Evolutionary conservation across 2,888 invertebrate genomes (phyloP).

Genomic region (Epirrhoe tristata): DNA sequence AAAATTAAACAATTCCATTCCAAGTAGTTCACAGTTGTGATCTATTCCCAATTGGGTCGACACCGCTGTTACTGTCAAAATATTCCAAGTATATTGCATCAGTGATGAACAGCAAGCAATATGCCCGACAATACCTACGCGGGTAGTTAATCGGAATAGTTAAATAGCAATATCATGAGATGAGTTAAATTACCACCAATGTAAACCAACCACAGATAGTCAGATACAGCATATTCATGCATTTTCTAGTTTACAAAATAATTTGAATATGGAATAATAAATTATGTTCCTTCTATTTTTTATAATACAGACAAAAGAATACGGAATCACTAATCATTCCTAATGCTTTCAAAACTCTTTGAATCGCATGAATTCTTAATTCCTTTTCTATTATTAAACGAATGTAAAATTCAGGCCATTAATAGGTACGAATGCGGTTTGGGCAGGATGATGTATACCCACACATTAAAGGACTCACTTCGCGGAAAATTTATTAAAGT

Average conservation of each 20-base stretch:
- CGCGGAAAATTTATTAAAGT: conserved; percentile 51
- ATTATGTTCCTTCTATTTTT: background rate
- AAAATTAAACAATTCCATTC: background rate
- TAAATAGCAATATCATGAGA: background rate
- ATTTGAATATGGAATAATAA: background rate
- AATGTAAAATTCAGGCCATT: conserved; percentile 34
- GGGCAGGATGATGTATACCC: conserved; percentile 38
- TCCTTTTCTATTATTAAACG: conserved; percentile 31
- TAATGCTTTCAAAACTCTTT: conserved; percentile 13
- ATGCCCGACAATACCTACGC: background rate
- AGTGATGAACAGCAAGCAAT: conserved; percentile 3
- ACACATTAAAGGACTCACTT: conserved; percentile 54
- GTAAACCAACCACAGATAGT: background rate
- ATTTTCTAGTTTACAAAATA: background rate
- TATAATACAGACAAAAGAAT: background rate
- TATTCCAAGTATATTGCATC: conserved; percentile 14
- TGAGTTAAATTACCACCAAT: conserved; percentile 1
- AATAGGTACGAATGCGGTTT: conserved; percentile 40
- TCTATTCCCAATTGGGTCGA: background rate
- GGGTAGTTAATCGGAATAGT: background rate
- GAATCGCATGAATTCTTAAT: conserved; percentile 31
- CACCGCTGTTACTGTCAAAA: background rate
- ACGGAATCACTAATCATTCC: background rate
- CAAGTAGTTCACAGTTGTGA: background rate
- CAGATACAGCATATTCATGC: background rate